Base-by-base conservation (phyloP, 1,140 invertebrate genomes). In the Thaumatotibia leucotreta region DNA sequence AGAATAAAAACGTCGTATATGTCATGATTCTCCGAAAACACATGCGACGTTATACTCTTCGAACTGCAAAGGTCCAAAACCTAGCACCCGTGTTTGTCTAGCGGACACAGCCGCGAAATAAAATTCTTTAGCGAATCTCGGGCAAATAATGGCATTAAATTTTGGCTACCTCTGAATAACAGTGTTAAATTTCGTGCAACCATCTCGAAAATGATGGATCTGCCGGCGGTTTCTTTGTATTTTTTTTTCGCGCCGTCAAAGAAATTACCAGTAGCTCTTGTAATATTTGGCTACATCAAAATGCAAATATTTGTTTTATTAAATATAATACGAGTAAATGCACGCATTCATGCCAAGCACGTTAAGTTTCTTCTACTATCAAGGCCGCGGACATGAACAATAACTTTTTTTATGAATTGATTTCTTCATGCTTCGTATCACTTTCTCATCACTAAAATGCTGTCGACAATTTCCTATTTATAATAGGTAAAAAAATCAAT, bases 181-280 rank as follows among this genome's bases (percentile, higher is more conserved):
- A 85, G 86, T 86, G 86, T 90, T 88, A 83, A 86, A 88, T 89
- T 88, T 88, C 87, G 65, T 79, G 80, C 67, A 86, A 82, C 73
- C 72, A 76, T 76, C 81, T 67, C 73, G 66, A 75, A 82, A 79
- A 88, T 88, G 87, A 88, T 85, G 74, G 74, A 89, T 89, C 80
- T 86, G 82, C 80, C 76, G 83, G 85, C 83, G 76, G 75, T 65
- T 67, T 54, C 77, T 84, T 84, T 88, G 61, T 67, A 63, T 32
- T 63, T 73, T 74, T 82, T 75, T 76, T 75, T 75, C 65, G 5
- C 22, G 5, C 39, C 9, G 63, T 14, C 63, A 45, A 17, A 61
- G n/a, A 17, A 58, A 52, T 32, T 33, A 32, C 64, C 50, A 65
- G 29, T 58, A 58, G 50, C 29, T 45, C 52, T 24, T 39, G 20